These are phyloP conservation scores for Cheumatopsyche charites DNA, from an alignment of 1,140 invertebrate species.

Conservation along the genomic window DNA sequence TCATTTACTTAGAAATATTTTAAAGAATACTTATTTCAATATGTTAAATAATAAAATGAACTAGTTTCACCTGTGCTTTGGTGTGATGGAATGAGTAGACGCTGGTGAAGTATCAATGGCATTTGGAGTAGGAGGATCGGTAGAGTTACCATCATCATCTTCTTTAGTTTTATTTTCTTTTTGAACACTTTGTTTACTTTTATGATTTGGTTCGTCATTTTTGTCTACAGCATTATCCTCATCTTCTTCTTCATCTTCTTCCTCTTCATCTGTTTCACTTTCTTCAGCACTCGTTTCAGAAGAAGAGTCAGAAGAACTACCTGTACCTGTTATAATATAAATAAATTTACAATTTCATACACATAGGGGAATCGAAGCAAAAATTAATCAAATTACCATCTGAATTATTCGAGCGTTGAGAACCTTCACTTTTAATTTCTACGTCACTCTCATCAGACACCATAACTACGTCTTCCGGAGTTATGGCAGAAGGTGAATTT, in stretches of 20 bases:
- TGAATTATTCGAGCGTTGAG: slow-evolving; percentile 50
- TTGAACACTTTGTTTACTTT: background rate
- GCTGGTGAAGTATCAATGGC: slow-evolving; percentile 30
- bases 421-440: slow-evolving; percentile 63
- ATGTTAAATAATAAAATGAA: too few species aligned
- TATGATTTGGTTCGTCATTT: slow-evolving; percentile 16
- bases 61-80: slow-evolving; percentile 26
- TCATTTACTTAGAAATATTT: too few species aligned
- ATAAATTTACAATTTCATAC: background rate
- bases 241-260: slow-evolving; percentile 55
- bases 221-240: slow-evolving; percentile 54
- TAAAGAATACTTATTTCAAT: too few species aligned
- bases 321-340: slow-evolving; percentile 54
- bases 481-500: slow-evolving; percentile 51
- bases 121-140: slow-evolving; percentile 14
- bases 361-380: background rate
- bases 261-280: slow-evolving; percentile 58
- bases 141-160: slow-evolving; percentile 17
- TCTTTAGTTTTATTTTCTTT: slow-evolving; percentile 5
- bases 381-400: slow-evolving; percentile 49
- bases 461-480: slow-evolving; percentile 56
- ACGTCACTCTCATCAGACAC: slow-evolving; percentile 61
- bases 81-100: slow-evolving; percentile 38
- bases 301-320: slow-evolving; percentile 62
- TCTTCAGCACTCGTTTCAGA: slow-evolving; percentile 58